A percentile compares a stretch with the other conserved stretches of the same genome.
Conservation (phyloP, 2,113 vertebrate genomes). For the Nibea albiflora region DNA sequence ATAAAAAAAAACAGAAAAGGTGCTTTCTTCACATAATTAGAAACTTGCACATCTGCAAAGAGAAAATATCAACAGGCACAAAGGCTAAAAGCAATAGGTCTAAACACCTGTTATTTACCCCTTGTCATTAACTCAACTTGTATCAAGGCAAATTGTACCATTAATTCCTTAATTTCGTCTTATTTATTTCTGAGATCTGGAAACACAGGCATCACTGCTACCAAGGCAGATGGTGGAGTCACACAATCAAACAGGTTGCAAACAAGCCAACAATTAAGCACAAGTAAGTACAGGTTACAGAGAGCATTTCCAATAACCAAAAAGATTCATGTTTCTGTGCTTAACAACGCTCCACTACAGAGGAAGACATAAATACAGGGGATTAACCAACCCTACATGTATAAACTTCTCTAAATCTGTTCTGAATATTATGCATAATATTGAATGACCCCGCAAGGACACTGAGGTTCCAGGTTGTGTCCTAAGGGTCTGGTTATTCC, state of each 20-base stretch:
- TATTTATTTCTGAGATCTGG: neutral
- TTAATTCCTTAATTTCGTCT: neutral
- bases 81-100: neutral
- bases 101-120: neutral
- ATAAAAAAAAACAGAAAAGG: neutral
- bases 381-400: neutral
- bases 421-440: neutral
- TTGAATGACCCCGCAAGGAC: neutral
- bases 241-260: slow-evolving; percentile 12
- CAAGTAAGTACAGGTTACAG: neutral
- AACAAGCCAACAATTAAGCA: neutral
- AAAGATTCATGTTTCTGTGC: neutral
- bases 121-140: neutral
- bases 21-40: neutral
- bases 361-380: neutral
- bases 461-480: neutral
- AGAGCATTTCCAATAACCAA: neutral
- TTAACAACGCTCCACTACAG: neutral
- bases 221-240: neutral
- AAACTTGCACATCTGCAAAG: neutral
- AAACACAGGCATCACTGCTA: neutral
- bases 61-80: slow-evolving; percentile 7
- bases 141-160: neutral
- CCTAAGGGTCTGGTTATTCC: neutral
- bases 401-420: neutral